Evolutionary conservation across 2,797 vertebrate species (phyloP).

Genomic region (Falco rusticolus): DNA sequence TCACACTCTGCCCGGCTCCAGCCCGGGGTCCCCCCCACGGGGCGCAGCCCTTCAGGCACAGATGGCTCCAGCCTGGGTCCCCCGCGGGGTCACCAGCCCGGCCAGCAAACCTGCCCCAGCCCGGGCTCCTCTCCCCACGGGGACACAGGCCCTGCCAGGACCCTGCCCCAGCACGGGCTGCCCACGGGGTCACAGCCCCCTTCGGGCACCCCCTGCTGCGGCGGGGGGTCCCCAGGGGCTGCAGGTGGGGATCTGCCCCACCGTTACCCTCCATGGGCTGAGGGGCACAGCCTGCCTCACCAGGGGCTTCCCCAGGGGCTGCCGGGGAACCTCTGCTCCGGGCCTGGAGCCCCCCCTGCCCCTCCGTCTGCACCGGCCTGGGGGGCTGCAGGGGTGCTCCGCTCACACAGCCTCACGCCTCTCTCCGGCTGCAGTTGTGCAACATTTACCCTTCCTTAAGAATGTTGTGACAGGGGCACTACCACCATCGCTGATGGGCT

Average conservation of each 20-base stretch:
- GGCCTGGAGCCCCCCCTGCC: rapidly evolving
- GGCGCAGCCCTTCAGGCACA: no score
- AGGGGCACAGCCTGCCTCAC: not conserved
- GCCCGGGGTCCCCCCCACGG: no score
- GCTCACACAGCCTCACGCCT: not conserved
- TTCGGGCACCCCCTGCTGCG: no score
- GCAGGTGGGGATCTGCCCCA: no score
- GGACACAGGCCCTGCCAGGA: not conserved
- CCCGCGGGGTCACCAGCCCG: no score
- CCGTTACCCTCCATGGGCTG: no score
- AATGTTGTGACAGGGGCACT: rapidly evolving
- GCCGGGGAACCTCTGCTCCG: not conserved
- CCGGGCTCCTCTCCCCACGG: rapidly evolving
- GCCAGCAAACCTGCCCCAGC: not conserved
- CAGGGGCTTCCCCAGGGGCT: rapidly evolving
- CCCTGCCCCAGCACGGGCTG: not conserved
- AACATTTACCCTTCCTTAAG: not conserved
- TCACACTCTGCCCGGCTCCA: no score
- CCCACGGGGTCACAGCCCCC: no score
- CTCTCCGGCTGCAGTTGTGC: rapidly evolving
- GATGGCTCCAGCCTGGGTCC: no score
- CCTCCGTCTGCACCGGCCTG: not conserved
- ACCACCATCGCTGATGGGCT: rapidly evolving
- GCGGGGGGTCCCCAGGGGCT: no score
- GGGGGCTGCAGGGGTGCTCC: not conserved